A percentile compares a stretch with the other conserved stretches of the same genome.
phyloP scores from a whole-genome alignment of 2,888 invertebrate genomes.

The Troides oblongomaculatus region DNA sequence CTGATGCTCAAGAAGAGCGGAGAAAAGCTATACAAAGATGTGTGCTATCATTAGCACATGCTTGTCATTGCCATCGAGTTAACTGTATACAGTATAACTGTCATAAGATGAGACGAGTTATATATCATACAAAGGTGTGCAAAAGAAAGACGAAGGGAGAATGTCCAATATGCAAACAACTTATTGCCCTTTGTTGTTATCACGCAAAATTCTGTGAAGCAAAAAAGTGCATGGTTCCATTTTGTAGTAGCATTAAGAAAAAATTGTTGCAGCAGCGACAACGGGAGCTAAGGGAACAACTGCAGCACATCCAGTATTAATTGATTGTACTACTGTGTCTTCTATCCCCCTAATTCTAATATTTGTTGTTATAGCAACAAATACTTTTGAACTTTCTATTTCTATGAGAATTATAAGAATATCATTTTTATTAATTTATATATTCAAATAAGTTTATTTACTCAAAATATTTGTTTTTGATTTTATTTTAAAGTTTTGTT shows the following conservation, averaged over 20 bases:
- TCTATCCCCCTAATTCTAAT: background rate
- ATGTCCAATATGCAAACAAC: conserved; percentile 96
- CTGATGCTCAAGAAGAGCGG: conserved; percentile 5
- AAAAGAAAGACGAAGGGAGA: conserved; percentile 92
- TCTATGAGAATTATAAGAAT: background rate
- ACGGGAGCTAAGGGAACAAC: conserved; percentile 9
- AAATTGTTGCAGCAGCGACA: conserved; percentile 11
- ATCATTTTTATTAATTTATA: background rate
- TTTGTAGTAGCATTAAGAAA: conserved; percentile 7
- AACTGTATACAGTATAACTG: conserved; percentile 83
- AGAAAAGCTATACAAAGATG: conserved; percentile 46
- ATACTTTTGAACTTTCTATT: conserved; percentile 9
- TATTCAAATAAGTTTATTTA: background rate
- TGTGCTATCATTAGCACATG: conserved; percentile 83
- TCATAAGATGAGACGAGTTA: conserved; percentile 94
- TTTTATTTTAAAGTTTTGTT: background rate
- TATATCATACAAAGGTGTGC: conserved; percentile 94
- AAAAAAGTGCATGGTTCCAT: conserved; percentile 13
- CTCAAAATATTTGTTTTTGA: background rate
- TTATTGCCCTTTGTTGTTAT: conserved; percentile 95
- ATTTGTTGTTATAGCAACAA: conserved; percentile 7
- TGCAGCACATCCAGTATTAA: conserved; percentile 8
- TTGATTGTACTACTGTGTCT: background rate
- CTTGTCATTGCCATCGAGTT: conserved; percentile 88
- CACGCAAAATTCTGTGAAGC: conserved; percentile 84